Percentiles rank a stretch among this genome's conserved stretches.
phyloP scores from a whole-genome alignment of 2,797 vertebrate species.

The Kryptopterus vitreolus region DNA sequence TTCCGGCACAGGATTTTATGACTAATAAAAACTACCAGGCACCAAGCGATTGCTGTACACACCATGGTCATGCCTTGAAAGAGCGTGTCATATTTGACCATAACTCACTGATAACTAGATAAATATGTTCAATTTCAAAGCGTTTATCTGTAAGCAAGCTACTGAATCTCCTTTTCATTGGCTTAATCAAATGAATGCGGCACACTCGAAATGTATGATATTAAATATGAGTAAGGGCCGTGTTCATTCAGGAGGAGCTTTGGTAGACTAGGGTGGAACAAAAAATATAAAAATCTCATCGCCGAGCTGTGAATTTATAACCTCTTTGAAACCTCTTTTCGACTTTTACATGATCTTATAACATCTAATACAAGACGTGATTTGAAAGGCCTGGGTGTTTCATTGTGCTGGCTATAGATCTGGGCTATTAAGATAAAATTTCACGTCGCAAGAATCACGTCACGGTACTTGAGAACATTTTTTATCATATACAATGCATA shows the following conservation, averaged over 20 bases:
- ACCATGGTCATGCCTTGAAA: not conserved
- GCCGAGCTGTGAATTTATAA: no score
- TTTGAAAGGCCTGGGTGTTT: no score
- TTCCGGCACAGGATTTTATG: not conserved
- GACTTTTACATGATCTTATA: no score
- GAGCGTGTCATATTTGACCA: not conserved
- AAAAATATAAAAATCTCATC: no score
- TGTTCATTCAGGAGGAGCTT: not conserved
- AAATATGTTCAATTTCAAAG: constrained; percentile 4
- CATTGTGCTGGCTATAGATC: no score
- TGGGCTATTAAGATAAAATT: no score
- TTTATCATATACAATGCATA: no score
- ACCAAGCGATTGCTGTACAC: not conserved
- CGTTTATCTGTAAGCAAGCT: not conserved
- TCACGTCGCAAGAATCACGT: no score
- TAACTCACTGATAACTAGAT: constrained; percentile 12
- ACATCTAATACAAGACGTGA: no score
- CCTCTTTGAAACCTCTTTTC: no score
- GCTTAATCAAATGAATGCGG: not conserved
- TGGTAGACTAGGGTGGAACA: not conserved
- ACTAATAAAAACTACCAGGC: not conserved
- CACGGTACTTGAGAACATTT: no score
- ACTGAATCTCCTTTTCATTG: not conserved
- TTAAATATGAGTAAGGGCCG: not conserved
- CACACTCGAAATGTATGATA: not conserved